Evolutionary conservation across 2,888 invertebrate genomes (phyloP), one percentile per base, ranked within the genome.

Genomic region (Stenolophus ochropezus): DNA sequence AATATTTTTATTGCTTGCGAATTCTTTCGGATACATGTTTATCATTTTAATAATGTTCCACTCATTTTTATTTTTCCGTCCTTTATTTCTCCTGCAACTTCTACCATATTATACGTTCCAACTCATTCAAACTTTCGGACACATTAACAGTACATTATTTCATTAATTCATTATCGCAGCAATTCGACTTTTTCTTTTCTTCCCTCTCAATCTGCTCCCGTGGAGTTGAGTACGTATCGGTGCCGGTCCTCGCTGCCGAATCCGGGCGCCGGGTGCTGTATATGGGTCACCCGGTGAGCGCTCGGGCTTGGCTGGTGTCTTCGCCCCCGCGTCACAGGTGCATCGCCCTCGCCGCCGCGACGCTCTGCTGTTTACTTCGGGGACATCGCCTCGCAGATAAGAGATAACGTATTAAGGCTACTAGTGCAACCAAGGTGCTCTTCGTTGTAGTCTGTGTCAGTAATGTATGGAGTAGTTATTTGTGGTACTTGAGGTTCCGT

Each of bases 281-380:
- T 53, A 73, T 80, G 80, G 80, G 80, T 80, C 80, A 80, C 80
- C 80, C 80, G 58, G 80, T 80, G 80, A 80, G 51, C 73, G 49
- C n/a, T 49, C 58, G n/a, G 69, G 25, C 61, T 47, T 71, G 71
- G 4, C n/a, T 49, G 73, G 47, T 49, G 73, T 73, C 71, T 71
- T 71, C 71, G 71, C 71, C 71, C 71, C 18, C 71, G 20, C 33
- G 33, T 8, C 33, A 16, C 53, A 75, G 53, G 75, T 53, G 51
- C 75, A 69, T 33, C 33, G 65, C 18, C 65, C 65, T 69, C 65
- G 8, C n/a, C 23, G 5, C 16, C 27, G 49, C 51, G n/a, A 58
- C 23, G 23, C n/a, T 23, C 23, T n/a, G 21, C 8, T 27, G 33
- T 69, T 27, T 56, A 56, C 8, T 6, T 20, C 8, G 51, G 2